A percentile compares a stretch with the other conserved stretches of the same genome.
These are phyloP conservation scores for Isotomurus palustris DNA, from an alignment of 2,888 invertebrate species.

Conservation along the genomic window DNA sequence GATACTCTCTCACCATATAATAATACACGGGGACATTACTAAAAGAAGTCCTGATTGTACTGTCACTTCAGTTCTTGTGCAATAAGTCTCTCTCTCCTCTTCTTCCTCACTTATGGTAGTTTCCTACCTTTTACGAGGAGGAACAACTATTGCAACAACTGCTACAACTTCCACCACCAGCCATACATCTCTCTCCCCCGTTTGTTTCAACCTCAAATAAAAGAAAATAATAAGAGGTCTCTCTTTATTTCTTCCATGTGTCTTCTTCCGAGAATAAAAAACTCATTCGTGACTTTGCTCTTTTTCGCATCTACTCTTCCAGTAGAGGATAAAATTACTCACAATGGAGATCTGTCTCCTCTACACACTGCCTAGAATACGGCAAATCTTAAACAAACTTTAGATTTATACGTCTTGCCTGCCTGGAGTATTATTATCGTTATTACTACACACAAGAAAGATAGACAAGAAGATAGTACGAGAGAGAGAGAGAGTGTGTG, in stretches of 20 bases:
- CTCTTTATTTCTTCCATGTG: constrained; percentile 2
- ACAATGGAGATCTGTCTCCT: neutral
- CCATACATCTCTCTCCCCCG: neutral
- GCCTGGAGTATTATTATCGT: no score
- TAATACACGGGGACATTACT: no score
- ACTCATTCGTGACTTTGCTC: neutral
- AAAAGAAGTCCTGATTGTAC: no score
- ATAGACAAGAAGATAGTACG: no score
- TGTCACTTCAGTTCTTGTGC: neutral
- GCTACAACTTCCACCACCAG: neutral
- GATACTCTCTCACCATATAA: neutral
- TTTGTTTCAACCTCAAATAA: neutral
- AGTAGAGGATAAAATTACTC: neutral
- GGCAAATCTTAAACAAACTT: no score
- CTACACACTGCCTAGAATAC: no score
- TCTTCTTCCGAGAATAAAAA: neutral
- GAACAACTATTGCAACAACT: no score
- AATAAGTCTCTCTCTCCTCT: neutral
- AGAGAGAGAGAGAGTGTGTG: no score
- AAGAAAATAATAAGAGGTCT: neutral
- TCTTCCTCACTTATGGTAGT: no score
- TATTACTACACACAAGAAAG: no score
- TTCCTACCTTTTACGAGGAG: no score
- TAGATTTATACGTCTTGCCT: no score
- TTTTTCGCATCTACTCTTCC: neutral